Evolutionary conservation across 1,140 invertebrate genomes (phyloP), one percentile per base, ranked within the genome.

Genomic region (Macrosteles quadrilineatus): DNA sequence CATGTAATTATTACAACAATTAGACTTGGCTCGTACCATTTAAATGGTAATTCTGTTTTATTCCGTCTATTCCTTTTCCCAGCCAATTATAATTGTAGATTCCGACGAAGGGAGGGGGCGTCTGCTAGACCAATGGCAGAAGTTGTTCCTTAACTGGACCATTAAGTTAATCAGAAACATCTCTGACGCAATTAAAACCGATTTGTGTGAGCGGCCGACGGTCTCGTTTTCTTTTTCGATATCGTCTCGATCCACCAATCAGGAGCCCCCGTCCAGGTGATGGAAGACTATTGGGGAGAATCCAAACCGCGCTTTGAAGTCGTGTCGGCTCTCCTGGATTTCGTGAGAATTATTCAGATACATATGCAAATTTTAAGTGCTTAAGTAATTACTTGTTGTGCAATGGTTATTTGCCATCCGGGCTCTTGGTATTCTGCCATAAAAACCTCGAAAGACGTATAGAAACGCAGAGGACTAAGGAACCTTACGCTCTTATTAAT

Each of bases 101-200:
- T 17, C 14, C 14, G n/a, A 21, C 14, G 47, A 6, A n/a, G 47
- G n/a, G 47, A 50, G 47, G 47, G n/a, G 47, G 47, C 14, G 21
- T 4, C 47, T 50, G 21, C 14, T 50, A 50, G 47, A 50, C 47
- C 47, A 50, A 50, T 50, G 47, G 47, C 47, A 50, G 47, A 19
- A 50, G 47, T 50, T 40, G 47, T 19, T 50, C 21, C 47, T 50
- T 50, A 6, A 11, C 6, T 19, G 47, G 47, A 11, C 47, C 47
- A 50, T 50, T 50, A 50, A 50, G 47, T 50, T 50, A 50, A 50
- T 50, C 47, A 50, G 47, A 50, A 50, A 50, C 47, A 50, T 50
- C 47, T 50, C 47, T 21, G 21, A 19, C n/a, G 47, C 47, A 50
- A 50, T 50, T 50, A 50, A 50, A 50, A 50, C 14, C 14, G 47